Percentiles rank a stretch among this genome's conserved stretches.
Conservation (phyloP, 2,888 invertebrate species). For the Sturmia bella region DNA sequence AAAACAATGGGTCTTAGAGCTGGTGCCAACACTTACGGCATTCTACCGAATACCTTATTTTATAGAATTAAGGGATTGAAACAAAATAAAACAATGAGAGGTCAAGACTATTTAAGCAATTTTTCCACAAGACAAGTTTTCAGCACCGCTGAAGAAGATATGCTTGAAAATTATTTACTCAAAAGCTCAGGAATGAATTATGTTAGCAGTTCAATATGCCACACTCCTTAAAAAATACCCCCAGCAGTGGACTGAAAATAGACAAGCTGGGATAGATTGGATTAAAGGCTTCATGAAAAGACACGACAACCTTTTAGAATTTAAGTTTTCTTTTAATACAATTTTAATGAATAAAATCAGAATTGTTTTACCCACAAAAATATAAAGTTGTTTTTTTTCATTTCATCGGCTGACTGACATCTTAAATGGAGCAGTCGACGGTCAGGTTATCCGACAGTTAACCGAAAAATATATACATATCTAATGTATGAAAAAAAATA, state of each 20-base stretch:
- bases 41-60: constrained; percentile 42
- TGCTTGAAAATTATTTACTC: constrained; percentile 59
- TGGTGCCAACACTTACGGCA: constrained; percentile 24
- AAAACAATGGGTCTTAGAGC: constrained; percentile 28
- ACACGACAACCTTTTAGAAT: constrained; percentile 63
- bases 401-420: too few relatives aligned
- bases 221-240: constrained; percentile 60
- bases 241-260: constrained; percentile 56
- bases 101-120: constrained; percentile 61
- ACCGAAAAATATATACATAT: too few relatives aligned
- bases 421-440: too few relatives aligned
- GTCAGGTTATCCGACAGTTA: too few relatives aligned
- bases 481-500: not conserved
- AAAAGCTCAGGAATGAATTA: constrained; percentile 60
- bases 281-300: constrained; percentile 68
- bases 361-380: too few relatives aligned
- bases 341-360: too few relatives aligned
- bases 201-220: constrained; percentile 65
- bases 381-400: too few relatives aligned
- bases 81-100: constrained; percentile 58
- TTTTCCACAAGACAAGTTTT: constrained; percentile 64
- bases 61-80: constrained; percentile 65
- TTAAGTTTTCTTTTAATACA: too few relatives aligned
- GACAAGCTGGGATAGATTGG: constrained; percentile 65
- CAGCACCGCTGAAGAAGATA: constrained; percentile 62